phyloP scores from a whole-genome alignment of 2,797 vertebrate species.

The Silurus aristotelis region DNA sequence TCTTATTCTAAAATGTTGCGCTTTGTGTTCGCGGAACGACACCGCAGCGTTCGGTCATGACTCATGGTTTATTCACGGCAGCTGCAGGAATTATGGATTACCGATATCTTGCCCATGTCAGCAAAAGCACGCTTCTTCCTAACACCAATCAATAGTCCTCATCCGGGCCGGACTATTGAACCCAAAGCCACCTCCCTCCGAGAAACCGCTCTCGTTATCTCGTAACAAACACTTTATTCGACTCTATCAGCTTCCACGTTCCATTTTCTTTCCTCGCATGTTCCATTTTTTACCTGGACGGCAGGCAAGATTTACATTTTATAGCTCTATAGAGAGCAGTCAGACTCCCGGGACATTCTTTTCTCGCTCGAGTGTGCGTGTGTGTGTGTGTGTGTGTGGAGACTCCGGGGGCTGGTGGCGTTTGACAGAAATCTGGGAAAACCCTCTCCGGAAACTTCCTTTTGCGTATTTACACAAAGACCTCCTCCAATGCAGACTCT shows the following conservation, averaged over 20 bases:
- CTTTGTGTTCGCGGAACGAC: background rate
- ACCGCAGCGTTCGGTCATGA: background rate
- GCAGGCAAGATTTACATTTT: background rate
- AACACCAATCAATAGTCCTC: slow-evolving; percentile 46
- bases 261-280: background rate
- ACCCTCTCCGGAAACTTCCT: slow-evolving; percentile 55
- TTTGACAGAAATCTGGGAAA: slow-evolving; percentile 58
- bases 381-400: background rate
- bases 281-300: background rate
- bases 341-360: background rate
- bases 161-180: slow-evolving; percentile 38
- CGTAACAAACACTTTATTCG: background rate
- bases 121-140: slow-evolving; percentile 51
- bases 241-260: background rate
- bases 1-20: background rate
- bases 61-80: slow-evolving; percentile 17
- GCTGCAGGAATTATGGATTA: slow-evolving; percentile 55
- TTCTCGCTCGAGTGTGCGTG: background rate
- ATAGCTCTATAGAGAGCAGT: background rate
- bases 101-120: slow-evolving; percentile 49
- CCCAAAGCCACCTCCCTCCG: slow-evolving; percentile 31
- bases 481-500: slow-evolving; percentile 53
- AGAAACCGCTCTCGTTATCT: background rate
- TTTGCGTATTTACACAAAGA: slow-evolving; percentile 59
- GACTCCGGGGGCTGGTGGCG: background rate